phyloP scores from a whole-genome alignment of 2,113 vertebrate species.

The Syrmaticus mikado region DNA sequence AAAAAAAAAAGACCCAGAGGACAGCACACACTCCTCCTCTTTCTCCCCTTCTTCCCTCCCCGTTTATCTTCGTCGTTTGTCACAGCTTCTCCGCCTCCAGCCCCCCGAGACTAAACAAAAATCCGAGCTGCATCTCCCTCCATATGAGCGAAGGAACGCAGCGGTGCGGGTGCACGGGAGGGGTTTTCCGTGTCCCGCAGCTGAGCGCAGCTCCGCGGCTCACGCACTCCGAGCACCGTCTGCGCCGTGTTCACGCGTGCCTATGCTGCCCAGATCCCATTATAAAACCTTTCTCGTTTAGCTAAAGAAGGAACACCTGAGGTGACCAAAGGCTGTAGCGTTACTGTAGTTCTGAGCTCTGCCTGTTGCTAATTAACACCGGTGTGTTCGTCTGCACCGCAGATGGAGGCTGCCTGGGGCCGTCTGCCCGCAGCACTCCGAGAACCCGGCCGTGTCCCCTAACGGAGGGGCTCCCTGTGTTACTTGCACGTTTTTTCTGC shows the following conservation, averaged over 20 bases:
- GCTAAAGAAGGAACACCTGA: constrained; percentile 34
- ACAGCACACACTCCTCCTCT: neutral
- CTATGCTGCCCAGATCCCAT: accelerated
- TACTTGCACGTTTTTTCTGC: too few relatives aligned
- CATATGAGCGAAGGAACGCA: neutral
- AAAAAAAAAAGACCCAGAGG: neutral
- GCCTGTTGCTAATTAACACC: neutral
- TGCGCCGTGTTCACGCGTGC: too few relatives aligned
- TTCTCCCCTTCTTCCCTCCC: neutral
- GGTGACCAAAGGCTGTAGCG: neutral
- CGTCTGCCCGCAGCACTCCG: neutral
- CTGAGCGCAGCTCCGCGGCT: too few relatives aligned
- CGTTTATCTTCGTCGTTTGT: neutral
- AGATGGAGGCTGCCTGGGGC: neutral
- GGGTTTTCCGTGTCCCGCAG: too few relatives aligned
- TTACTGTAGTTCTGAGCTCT: neutral
- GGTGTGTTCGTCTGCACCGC: neutral
- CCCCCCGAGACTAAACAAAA: constrained; percentile 18
- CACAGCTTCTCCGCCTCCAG: neutral
- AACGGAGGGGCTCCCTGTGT: accelerated
- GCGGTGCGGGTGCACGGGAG: too few relatives aligned
- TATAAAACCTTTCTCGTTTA: constrained; percentile 47
- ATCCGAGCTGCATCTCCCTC: constrained; percentile 34
- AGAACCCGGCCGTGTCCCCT: accelerated
- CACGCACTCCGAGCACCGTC: too few relatives aligned